These are phyloP conservation scores for Callorhinus ursinus DNA, from an alignment of 2,113 vertebrate genomes.

Conservation along the genomic window DNA sequence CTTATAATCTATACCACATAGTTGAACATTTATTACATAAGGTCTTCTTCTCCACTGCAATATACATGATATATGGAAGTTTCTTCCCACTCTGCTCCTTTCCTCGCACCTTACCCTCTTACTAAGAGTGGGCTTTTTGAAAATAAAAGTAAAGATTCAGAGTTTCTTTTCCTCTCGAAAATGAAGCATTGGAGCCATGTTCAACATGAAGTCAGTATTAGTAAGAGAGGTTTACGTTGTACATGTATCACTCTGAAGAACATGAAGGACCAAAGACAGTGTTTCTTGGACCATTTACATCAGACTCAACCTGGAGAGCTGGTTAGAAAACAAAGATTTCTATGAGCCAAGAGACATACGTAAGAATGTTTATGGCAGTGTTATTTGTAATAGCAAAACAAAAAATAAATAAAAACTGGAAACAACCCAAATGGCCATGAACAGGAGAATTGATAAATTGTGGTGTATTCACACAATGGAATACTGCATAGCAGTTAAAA, in stretches of 20 bases:
- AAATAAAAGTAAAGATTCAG: constrained; percentile 58
- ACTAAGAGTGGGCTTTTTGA: background rate
- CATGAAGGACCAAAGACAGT: constrained; percentile 10
- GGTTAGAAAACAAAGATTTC: constrained; percentile 49
- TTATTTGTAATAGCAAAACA: constrained; percentile 34
- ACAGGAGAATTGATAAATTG: constrained; percentile 3
- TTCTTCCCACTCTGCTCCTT: background rate
- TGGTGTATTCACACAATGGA: background rate
- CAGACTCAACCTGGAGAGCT: constrained; percentile 1
- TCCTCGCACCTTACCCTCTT: constrained; percentile 9
- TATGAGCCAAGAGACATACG: background rate
- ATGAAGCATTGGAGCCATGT: constrained; percentile 20
- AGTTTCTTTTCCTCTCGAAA: background rate
- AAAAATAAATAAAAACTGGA: constrained; percentile 20
- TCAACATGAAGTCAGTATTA: constrained; percentile 37
- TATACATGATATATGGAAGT: background rate
- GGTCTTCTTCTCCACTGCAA: background rate
- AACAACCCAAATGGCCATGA: constrained; percentile 34
- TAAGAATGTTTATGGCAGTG: background rate
- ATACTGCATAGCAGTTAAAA: constrained; percentile 31
- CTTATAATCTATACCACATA: constrained; percentile 23
- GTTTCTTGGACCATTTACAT: constrained; percentile 33
- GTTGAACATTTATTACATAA: constrained; percentile 18
- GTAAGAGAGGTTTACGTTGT: constrained; percentile 31
- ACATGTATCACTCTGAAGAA: background rate